A percentile compares a stretch with the other conserved stretches of the same genome.
Evolutionary conservation across 2,888 invertebrate genomes (phyloP).

Genomic region (Eumerus sabulonum): DNA sequence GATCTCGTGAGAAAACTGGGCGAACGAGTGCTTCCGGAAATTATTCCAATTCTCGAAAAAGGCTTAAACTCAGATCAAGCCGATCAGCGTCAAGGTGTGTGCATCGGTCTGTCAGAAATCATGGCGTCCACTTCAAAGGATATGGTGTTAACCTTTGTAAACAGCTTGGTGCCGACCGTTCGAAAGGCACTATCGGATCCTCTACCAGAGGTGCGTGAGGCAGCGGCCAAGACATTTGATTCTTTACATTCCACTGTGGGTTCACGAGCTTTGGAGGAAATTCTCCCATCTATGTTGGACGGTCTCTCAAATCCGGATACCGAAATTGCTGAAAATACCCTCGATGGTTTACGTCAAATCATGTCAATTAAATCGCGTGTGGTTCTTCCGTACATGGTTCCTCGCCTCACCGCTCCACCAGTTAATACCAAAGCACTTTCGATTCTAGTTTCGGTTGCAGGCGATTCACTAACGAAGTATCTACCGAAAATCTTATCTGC

Average conservation of each 20-base stretch:
- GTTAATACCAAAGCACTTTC: slow-evolving; percentile 96
- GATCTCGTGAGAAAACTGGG: slow-evolving; percentile 98
- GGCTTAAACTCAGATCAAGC: slow-evolving; percentile 94
- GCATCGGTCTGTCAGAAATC: slow-evolving; percentile 98
- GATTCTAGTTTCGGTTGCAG: slow-evolving; percentile 95
- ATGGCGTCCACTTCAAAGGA: slow-evolving; percentile 97
- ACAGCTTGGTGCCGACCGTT: slow-evolving; percentile 95
- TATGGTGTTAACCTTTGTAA: slow-evolving; percentile 93
- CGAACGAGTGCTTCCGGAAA: slow-evolving; percentile 97
- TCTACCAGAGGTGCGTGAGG: slow-evolving; percentile 93
- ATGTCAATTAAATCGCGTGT: slow-evolving; percentile 98
- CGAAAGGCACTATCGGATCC: slow-evolving; percentile 96
- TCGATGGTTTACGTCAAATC: slow-evolving; percentile 97
- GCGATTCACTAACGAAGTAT: slow-evolving; percentile 94
- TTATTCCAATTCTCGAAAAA: slow-evolving; percentile 97
- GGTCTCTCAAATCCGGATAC: slow-evolving; percentile 87
- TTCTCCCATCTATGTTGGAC: slow-evolving; percentile 93
- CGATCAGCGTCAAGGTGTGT: slow-evolving; percentile 98
- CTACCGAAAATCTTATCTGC: slow-evolving; percentile 95
- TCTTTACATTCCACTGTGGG: slow-evolving; percentile 97
- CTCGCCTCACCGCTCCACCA: slow-evolving; percentile 92
- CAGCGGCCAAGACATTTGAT: slow-evolving; percentile 98
- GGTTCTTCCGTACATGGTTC: slow-evolving; percentile 97
- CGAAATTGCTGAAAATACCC: slow-evolving; percentile 90
- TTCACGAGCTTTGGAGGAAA: slow-evolving; percentile 95